Evolutionary conservation across 1,140 invertebrate species (phyloP), one percentile per base, ranked within the genome.

Genomic region (Drosophila prosaltans): DNA sequence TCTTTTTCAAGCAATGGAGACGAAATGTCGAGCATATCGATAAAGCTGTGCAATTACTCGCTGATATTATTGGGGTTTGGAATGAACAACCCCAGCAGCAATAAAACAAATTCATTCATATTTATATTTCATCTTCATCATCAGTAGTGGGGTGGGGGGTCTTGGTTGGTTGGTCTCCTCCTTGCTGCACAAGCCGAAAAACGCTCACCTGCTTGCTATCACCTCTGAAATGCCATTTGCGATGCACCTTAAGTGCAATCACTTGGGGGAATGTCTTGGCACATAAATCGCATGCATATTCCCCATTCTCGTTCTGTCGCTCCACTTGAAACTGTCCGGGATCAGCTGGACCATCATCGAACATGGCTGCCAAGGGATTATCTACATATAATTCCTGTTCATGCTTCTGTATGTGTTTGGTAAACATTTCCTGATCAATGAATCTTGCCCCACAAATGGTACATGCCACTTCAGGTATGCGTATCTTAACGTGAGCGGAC

Each of bases 181-280:
- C 91, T 92, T 88, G 89, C 91, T 90, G 91, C 91, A 91, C 91
- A 83, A 92, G 91, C 81, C 88, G 75, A 92, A 91, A 89, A 92
- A 92, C 74, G 90, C 90, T 92, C 78, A 92, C 91, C 91, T 92
- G 92, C 88, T 92, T 92, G 85, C 92, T 92, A 92, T 92, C 92
- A 88, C 91, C 90, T 90, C 91, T 91, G 81, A 92, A 92, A 92
- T 92, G 92, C 92, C 92, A 92, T 80, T 92, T 92, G 79, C 91
- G 91, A 91, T 92, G 92, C 77, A 92, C 92, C 80, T 92, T 92
- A 69, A 92, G 81, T 67, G 92, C 92, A 68, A 91, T 92, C 79
- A 92, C 82, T 79, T 90, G 90, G 39, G 91, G 80, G 69, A 92
- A 92, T 62, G 88, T 91, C 81, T 92, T 92, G 6, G 91, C 72